Base-by-base conservation (phyloP, 2,797 vertebrate genomes). In the Sarcophilus harrisii region DNA sequence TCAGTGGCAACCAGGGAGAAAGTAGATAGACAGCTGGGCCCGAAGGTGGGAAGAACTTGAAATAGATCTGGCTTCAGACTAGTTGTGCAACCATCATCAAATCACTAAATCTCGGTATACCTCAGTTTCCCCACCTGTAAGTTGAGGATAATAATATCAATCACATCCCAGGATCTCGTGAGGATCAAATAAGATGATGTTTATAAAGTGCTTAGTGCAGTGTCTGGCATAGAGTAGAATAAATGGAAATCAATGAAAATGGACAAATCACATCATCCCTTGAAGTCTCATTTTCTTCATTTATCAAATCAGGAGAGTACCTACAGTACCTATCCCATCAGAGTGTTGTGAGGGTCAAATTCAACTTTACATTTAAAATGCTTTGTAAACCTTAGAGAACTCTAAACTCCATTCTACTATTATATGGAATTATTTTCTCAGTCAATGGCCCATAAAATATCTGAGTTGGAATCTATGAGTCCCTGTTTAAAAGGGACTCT, bases 231-330 rank as follows among this genome's bases (percentile, higher is more conserved):
- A 66, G 5, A 66, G 62, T 66, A 16, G 32, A 66, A 66, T n/a
- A 66, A 66, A 66, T 66, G 62, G 2, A 55, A 55, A 55, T 62
- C 8, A 66, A n/a, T 89, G 92, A 95, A 49, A 87, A 54, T 92
- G 32, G 91, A 90, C 91, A 73, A 29, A 91, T 62, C 38, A 32
- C 28, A 87, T 59, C 91, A n/a, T 16, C 91, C 90, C 87, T 94
- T 30, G 28, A 45, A 95, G 66, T 5, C 93, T 58, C 28, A 95
- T 21, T 32, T 58, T 94, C 58, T 94, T 94, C 29, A 49, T 52
- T 18, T 73, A 91, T 38, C 90, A 94, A 94, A 27, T 91, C 14
- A 58, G 91, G 93, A 60, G 54, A 87, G 73, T 14, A 30, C 32
- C 57, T 58, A 21, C 58, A 90, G 29, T 18, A 55, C 55, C 60